A percentile compares a stretch with the other conserved stretches of the same genome.
Conservation (phyloP, 2,113 vertebrate species). For the Tetrax tetrax region DNA sequence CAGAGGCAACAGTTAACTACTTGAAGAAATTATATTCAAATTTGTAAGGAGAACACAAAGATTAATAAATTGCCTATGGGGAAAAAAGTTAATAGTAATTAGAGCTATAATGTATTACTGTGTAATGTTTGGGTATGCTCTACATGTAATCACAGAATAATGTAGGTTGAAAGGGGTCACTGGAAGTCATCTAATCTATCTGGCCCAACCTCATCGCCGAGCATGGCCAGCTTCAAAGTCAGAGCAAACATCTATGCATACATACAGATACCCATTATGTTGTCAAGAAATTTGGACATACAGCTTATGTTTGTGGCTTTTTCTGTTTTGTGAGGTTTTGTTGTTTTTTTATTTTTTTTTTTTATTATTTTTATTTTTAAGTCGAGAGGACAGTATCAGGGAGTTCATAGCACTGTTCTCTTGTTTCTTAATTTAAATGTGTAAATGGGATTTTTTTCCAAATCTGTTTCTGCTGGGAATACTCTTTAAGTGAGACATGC, state of each 20-base stretch:
- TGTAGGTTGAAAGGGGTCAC: neutral
- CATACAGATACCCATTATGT: neutral
- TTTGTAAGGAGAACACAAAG: neutral
- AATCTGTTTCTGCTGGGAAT: neutral
- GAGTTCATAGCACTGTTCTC: neutral
- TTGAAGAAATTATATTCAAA: neutral
- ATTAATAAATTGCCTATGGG: neutral
- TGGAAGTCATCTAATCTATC: neutral
- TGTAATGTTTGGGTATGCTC: neutral
- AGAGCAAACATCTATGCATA: fast-evolving
- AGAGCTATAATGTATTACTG: neutral
- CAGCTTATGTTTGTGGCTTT: neutral
- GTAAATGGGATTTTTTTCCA: neutral
- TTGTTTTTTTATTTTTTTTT: neutral
- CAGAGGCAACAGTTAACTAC: neutral
- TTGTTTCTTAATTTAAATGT: neutral
- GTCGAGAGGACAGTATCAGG: neutral
- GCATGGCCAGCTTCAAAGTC: neutral
- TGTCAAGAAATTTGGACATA: neutral
- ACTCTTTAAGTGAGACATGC: neutral
- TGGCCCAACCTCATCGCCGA: neutral
- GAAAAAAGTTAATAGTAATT: neutral
- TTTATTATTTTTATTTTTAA: neutral
- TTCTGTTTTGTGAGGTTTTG: neutral
- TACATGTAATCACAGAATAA: neutral